Evolutionary conservation across 1,140 invertebrate genomes (phyloP), one percentile per base, ranked within the genome.

Genomic region (Pseudomyrmex sp.): DNA sequence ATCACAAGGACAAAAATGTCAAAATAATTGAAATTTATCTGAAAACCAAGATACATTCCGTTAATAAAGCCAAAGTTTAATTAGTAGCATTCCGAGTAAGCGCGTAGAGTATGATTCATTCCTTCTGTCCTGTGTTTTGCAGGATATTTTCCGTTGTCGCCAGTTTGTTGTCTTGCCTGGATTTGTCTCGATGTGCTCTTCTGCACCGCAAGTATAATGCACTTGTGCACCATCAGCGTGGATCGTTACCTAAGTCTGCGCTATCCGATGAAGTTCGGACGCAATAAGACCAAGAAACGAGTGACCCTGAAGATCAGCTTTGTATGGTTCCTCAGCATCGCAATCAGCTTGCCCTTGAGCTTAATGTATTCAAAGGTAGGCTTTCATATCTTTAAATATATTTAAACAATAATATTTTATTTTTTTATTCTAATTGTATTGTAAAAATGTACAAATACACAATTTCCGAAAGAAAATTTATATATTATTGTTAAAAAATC

Each of bases 131-230:
- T 89, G 72, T 86, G 44, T 65, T 95, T 96, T 26, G n/a, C 96
- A 98, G 97, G 97, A 72, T 97, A 97, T 90, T 98, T 98, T 91
- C 97, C 97, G 1, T 93, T 98, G 61, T 96, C 97, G 5, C 96
- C 97, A 1, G 96, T 97, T 26, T 97, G 97, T 92, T 98, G 97
- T 92, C 95, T 98, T 52, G 96, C 96, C n/a, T 98, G 97, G 97
- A 97, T 98, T 72, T 97, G 97, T 88, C 95, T 98, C 89, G 98
- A 99, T 94, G 98, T 99, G 0, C 95, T 99, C 0, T 98, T 99
- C 91, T 99, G 98, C 92, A 99, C 98, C 0, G 98, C 98, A 0
- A 98, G 98, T 72, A 99, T 99, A 91, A 98, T 99, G 96, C 98
- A 99, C 94, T 95, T 99, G 26, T 99, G 98, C 93, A 99, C 98